Percentiles rank a stretch among this genome's conserved stretches.
Conservation (phyloP, 2,797 vertebrate species). For the Peromyscus attwateri region DNA sequence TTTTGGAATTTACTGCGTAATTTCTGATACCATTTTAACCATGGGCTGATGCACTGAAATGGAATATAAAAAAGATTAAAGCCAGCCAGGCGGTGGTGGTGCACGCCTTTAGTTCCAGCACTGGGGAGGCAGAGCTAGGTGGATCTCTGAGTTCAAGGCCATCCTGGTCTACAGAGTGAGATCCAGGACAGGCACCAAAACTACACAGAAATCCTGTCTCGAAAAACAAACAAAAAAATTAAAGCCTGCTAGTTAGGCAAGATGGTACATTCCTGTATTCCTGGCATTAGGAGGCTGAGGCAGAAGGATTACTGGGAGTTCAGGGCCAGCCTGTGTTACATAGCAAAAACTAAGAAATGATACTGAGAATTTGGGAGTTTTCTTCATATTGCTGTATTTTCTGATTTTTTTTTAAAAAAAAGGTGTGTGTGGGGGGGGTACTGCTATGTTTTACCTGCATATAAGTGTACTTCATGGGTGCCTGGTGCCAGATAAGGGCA, state of each 20-base stretch:
- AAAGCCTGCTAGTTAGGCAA: too few relatives aligned
- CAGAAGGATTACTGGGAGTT: background rate
- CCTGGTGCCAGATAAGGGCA: background rate
- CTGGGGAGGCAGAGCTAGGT: too few relatives aligned
- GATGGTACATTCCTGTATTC: background rate
- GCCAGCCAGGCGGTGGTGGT: too few relatives aligned
- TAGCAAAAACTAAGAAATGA: background rate
- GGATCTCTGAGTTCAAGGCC: too few relatives aligned
- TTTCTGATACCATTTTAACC: background rate
- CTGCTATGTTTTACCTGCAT: background rate
- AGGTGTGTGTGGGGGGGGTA: background rate
- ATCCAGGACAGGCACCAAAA: too few relatives aligned
- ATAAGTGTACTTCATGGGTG: background rate
- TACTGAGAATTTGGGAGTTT: background rate
- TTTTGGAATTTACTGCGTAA: slow-evolving; percentile 42
- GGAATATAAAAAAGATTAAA: background rate
- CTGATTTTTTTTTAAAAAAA: background rate
- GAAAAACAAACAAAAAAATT: too few relatives aligned
- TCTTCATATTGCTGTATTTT: background rate
- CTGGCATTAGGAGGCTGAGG: background rate
- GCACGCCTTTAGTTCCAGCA: background rate
- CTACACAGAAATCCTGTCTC: too few relatives aligned
- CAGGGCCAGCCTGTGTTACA: background rate
- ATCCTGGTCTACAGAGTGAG: too few relatives aligned
- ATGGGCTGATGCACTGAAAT: background rate